These are phyloP conservation scores for Malurus melanocephalus DNA, from an alignment of 2,113 vertebrate genomes.

Conservation along the genomic window DNA sequence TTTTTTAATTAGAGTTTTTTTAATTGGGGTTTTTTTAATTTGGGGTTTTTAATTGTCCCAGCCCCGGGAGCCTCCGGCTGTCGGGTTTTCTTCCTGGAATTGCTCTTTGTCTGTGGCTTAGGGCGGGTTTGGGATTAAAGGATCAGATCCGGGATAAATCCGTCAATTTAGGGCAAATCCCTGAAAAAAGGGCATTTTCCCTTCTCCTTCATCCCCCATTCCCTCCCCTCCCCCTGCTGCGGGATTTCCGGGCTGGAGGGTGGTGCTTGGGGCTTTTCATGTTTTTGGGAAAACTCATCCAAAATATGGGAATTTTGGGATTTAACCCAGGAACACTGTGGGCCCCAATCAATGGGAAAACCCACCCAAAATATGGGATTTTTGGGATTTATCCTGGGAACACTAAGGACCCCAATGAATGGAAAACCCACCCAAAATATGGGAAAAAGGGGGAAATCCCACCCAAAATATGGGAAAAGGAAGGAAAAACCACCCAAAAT, in stretches of 20 bases:
- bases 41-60: background rate
- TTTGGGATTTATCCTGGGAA: no score
- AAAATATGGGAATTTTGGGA: no score
- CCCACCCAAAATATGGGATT: no score
- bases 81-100: background rate
- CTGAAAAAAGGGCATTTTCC: background rate
- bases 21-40: background rate
- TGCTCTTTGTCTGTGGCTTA: background rate
- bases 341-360: no score
- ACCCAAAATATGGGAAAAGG: no score
- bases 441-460: no score
- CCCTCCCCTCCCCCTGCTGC: background rate
- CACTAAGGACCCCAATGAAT: no score
- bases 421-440: no score
- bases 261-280: fast-evolving
- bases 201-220: background rate
- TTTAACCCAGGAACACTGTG: background rate
- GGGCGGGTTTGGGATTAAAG: background rate
- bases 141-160: background rate
- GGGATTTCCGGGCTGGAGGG: background rate
- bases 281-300: no score
- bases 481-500: no score
- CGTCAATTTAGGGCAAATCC: background rate
- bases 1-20: background rate
- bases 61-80: background rate